These are phyloP conservation scores for Poecilia wingei DNA, from an alignment of 2,797 vertebrate species.

Conservation along the genomic window DNA sequence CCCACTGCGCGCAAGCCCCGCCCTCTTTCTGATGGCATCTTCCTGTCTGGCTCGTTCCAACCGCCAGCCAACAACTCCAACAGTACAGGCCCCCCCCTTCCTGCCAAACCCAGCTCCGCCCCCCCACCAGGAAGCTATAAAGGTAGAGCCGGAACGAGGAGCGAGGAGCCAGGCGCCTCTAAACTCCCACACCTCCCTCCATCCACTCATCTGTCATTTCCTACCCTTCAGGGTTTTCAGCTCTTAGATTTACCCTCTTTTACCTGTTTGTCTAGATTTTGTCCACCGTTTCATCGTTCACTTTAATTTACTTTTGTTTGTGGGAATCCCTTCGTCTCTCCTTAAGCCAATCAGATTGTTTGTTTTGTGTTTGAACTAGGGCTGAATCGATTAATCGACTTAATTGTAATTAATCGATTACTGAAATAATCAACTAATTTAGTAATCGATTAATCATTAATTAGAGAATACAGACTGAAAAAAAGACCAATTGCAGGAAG, in stretches of 20 bases:
- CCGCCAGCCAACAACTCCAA: slow-evolving; percentile 92
- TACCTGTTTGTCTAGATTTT: slow-evolving; percentile 53
- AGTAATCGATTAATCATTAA: no score
- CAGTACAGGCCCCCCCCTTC: slow-evolving; percentile 91
- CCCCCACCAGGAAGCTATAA: slow-evolving; percentile 82
- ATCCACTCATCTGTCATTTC: slow-evolving; percentile 62
- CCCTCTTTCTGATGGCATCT: slow-evolving; percentile 94
- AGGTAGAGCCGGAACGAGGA: slow-evolving; percentile 86
- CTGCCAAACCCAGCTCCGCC: slow-evolving; percentile 86
- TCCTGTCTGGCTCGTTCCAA: slow-evolving; percentile 93
- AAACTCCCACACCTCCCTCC: slow-evolving; percentile 60
- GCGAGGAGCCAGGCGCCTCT: slow-evolving; percentile 66
- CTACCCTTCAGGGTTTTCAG: slow-evolving; percentile 40
- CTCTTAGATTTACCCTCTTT: slow-evolving; percentile 47
- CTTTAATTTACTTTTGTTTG: slow-evolving; percentile 43
- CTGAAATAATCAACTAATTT: no score
- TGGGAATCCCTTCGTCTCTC: slow-evolving; percentile 41
- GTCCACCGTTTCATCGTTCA: slow-evolving; percentile 49
- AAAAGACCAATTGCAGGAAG: no score
- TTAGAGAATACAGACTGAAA: no score
- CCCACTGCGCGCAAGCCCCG: slow-evolving; percentile 89
- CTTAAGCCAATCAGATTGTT: slow-evolving; percentile 49
- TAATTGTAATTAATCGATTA: no score
- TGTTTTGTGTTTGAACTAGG: slow-evolving; percentile 34
- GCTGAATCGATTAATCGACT: no score